These are phyloP conservation scores for Sciurus vulgaris DNA, from an alignment of 2,797 vertebrate genomes.

Conservation along the genomic window DNA sequence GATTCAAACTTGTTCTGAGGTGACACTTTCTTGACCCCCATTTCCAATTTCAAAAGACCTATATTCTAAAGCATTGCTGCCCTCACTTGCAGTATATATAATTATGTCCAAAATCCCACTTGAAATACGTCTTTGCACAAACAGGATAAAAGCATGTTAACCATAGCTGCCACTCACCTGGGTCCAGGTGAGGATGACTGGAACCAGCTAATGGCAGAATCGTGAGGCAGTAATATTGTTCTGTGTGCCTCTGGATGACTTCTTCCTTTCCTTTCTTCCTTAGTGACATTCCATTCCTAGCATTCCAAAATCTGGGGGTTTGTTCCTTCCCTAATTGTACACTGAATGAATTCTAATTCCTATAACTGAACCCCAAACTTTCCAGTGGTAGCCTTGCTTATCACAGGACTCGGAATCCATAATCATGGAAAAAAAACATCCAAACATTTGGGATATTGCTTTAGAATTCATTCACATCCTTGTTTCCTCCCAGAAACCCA, in stretches of 20 bases:
- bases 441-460: neutral
- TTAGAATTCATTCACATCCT: neutral
- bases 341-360: neutral
- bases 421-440: neutral
- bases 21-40: conserved; percentile 24
- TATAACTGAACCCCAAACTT: neutral
- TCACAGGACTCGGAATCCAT: neutral
- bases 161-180: neutral
- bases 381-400: neutral
- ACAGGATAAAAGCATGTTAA: neutral
- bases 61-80: neutral
- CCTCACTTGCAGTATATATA: neutral
- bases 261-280: neutral
- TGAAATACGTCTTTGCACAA: neutral
- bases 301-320: neutral
- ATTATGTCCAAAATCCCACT: neutral
- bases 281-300: neutral
- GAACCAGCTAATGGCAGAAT: neutral
- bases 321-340: neutral
- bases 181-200: neutral
- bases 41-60: conserved; percentile 53
- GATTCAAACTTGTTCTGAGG: conserved; percentile 48
- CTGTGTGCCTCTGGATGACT: neutral
- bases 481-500: neutral
- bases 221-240: neutral